Base-by-base conservation (phyloP, 2,797 vertebrate genomes). In the Sebastes steindachneri region DNA sequence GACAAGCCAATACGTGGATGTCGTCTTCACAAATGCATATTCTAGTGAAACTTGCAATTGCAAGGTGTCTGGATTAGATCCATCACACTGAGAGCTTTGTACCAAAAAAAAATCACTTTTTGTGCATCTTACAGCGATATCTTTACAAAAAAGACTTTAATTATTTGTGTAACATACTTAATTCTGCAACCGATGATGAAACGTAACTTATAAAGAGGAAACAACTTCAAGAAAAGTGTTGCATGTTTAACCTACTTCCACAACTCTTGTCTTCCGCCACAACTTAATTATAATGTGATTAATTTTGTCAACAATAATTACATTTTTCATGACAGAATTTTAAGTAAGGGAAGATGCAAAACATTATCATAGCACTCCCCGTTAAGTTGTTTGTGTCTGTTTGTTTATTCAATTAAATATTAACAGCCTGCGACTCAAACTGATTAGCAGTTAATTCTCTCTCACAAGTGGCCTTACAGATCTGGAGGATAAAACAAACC, bases 401-500 rank as follows among this genome's bases (percentile, higher is more conserved):
- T 88, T 93, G 90, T 94, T 94, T 92, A 94, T 91, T 92, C 87
- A 94, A 95, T 94, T 93, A 93, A 93, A 94, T 94, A 94, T 93
- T 94, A 93, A 95, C 89, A 89, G 88, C 77, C 71, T 88, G 86
- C 76, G 83, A 91, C 84, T 89, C 75, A 90, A 90, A 93, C 74
- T 91, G 92, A 94, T 95, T 91, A 93, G 86, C 88, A 75, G 79
- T 85, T 86, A 88, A 94, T 90, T 88, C 83, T 92, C 68, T 79
- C 37, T 87, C 83, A 78, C 77, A 80, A 88, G 85, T 86, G 86
- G 82, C 68, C 89, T 88, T 53, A 21, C 77, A 92, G 86, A 93
- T 93, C 87, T 80, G 63, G 68, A 84, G 83, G 88, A 93, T 86
- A 84, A 83, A 75, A 85, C 72, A 85, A 80, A 86, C 64, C 77